Conservation (phyloP, 2,113 vertebrate genomes). For the Lepidothrix coronata region DNA sequence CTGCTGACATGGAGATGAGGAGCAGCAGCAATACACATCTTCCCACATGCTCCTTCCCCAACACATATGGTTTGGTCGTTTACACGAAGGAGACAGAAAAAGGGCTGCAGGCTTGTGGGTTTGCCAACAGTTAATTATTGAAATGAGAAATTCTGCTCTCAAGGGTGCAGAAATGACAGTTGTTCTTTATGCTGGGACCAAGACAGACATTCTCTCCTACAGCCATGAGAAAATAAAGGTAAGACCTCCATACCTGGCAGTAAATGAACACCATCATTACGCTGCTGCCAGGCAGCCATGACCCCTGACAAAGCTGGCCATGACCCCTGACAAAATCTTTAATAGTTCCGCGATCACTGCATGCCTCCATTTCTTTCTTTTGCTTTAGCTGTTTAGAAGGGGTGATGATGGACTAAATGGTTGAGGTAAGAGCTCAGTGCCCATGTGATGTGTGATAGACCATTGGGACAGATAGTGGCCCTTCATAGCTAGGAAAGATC, state of each 20-base stretch:
- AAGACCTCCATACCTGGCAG: background rate
- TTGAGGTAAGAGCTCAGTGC: background rate
- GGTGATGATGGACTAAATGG: background rate
- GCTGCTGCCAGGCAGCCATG: background rate
- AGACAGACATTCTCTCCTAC: background rate
- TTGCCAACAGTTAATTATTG: background rate
- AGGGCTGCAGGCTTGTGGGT: background rate
- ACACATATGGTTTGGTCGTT: background rate
- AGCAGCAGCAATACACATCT: background rate
- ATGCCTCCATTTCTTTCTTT: background rate
- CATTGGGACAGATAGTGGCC: accelerated
- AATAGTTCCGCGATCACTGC: background rate
- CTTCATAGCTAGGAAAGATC: background rate
- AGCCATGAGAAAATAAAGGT: background rate
- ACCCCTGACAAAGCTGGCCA: background rate
- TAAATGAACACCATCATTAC: background rate
- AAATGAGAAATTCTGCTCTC: background rate
- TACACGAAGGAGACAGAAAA: background rate
- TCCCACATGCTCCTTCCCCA: background rate
- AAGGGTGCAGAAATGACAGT: background rate
- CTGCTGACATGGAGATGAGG: background rate
- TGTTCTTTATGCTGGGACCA: background rate
- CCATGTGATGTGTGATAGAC: background rate
- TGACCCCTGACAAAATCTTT: background rate
- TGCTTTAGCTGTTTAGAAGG: background rate